phyloP scores from a whole-genome alignment of 2,797 vertebrate species.

The Tachyglossus aculeatus region DNA sequence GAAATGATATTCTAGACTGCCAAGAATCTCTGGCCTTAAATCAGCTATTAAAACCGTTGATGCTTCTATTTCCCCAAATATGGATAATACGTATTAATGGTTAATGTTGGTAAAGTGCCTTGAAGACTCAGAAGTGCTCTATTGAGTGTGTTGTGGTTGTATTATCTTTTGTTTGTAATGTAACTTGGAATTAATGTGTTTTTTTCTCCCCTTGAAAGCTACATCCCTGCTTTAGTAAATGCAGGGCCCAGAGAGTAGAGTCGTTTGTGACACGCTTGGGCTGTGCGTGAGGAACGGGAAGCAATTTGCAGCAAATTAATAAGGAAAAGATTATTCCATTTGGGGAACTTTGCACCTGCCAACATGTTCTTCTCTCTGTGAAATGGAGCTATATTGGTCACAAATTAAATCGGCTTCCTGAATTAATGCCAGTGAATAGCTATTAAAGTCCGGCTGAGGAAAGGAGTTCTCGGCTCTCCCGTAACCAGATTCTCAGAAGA shows the following conservation, averaged over 20 bases:
- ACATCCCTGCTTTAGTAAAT: neutral
- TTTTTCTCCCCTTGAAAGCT: conserved; percentile 13
- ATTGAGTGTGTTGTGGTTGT: neutral
- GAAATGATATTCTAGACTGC: neutral
- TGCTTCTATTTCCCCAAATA: conserved; percentile 4
- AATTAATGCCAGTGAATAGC: conserved; percentile 6
- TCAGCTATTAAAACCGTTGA: neutral
- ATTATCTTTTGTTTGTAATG: neutral
- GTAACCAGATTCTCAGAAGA: neutral
- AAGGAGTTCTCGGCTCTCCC: neutral
- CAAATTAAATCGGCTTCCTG: conserved; percentile 28
- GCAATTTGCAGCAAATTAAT: conserved; percentile 30
- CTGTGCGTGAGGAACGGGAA: conserved; percentile 9
- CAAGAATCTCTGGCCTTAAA: neutral
- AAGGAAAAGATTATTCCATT: conserved; percentile 41
- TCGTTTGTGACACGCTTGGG: conserved; percentile 18
- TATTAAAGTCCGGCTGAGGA: neutral
- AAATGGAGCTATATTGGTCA: conserved; percentile 14
- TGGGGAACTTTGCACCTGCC: conserved; percentile 27
- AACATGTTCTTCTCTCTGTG: neutral
- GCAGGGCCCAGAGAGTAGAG: neutral
- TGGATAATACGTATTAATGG: too few species aligned
- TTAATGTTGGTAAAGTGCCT: neutral
- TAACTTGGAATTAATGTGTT: neutral
- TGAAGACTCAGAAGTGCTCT: neutral